phyloP scores from a whole-genome alignment of 2,888 invertebrate species.

The Plutella xylostella region DNA sequence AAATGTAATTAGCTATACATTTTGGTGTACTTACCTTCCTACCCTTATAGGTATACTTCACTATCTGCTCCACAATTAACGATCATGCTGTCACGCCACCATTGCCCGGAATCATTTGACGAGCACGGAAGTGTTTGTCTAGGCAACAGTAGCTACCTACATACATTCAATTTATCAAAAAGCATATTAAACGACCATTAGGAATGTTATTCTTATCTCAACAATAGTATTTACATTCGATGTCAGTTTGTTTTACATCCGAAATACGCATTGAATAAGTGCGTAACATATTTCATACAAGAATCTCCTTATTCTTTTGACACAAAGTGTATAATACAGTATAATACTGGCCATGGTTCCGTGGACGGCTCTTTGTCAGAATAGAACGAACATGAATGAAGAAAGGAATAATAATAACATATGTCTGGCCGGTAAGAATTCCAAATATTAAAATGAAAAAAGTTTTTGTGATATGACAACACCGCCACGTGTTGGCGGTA shows the following conservation, averaged over 20 bases:
- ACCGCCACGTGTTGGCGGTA: constrained; percentile 53
- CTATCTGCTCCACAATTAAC: no score
- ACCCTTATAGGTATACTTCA: no score
- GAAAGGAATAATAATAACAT: constrained; percentile 58
- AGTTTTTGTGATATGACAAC: constrained; percentile 50
- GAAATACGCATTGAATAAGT: constrained; percentile 61
- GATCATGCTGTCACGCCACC: no score
- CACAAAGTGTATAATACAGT: constrained; percentile 58
- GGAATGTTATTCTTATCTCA: constrained; percentile 47
- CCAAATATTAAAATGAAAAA: constrained; percentile 41
- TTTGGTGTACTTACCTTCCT: no score
- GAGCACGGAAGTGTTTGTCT: no score
- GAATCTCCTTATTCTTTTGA: constrained; percentile 50
- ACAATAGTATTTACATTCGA: constrained; percentile 69
- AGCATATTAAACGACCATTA: constrained; percentile 59
- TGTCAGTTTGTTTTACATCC: constrained; percentile 69
- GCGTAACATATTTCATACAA: constrained; percentile 58
- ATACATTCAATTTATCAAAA: constrained; percentile 41
- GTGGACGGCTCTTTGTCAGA: constrained; percentile 45
- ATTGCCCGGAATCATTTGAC: no score
- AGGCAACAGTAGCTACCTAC: background rate
- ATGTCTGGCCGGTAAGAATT: constrained; percentile 49
- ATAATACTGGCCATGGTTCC: constrained; percentile 57
- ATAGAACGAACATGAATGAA: constrained; percentile 62
- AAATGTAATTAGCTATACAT: no score